These are phyloP conservation scores for Pterocles burchelli DNA, from an alignment of 2,113 vertebrate genomes.

Conservation along the genomic window DNA sequence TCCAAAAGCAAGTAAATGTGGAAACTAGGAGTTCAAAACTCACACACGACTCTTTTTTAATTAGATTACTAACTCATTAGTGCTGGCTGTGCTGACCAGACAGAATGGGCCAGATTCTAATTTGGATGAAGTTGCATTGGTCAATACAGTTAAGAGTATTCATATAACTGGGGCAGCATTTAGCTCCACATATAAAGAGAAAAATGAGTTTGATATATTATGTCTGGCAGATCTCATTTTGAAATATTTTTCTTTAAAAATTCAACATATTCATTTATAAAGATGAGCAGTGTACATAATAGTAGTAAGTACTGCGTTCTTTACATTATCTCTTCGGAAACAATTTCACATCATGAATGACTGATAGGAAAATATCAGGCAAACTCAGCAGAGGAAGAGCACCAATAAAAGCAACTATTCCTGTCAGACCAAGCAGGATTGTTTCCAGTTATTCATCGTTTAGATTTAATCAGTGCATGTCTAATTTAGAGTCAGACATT, in stretches of 20 bases:
- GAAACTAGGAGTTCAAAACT: not conserved
- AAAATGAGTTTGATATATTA: not conserved
- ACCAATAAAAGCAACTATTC: constrained; percentile 25
- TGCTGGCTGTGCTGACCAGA: not conserved
- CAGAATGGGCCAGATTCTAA: not conserved
- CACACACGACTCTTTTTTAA: not conserved
- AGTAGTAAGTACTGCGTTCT: not conserved
- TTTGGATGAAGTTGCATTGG: not conserved
- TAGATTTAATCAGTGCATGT: not conserved
- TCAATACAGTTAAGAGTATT: not conserved
- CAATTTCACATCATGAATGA: not conserved
- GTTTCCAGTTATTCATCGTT: constrained; percentile 18
- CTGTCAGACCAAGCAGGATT: constrained; percentile 5
- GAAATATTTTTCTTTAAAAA: not conserved
- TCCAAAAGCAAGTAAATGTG: not conserved
- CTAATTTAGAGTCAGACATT: not conserved
- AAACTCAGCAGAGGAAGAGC: not conserved
- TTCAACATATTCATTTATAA: not conserved
- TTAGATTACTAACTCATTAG: not conserved
- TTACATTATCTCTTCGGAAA: not conserved
- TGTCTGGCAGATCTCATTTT: not conserved
- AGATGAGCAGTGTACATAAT: not conserved
- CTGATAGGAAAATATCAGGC: not conserved
- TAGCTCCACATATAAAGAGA: not conserved
- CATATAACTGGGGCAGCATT: not conserved